Evolutionary conservation across 2,888 invertebrate genomes (phyloP).

Genomic region (Mellilla xanthometata): DNA sequence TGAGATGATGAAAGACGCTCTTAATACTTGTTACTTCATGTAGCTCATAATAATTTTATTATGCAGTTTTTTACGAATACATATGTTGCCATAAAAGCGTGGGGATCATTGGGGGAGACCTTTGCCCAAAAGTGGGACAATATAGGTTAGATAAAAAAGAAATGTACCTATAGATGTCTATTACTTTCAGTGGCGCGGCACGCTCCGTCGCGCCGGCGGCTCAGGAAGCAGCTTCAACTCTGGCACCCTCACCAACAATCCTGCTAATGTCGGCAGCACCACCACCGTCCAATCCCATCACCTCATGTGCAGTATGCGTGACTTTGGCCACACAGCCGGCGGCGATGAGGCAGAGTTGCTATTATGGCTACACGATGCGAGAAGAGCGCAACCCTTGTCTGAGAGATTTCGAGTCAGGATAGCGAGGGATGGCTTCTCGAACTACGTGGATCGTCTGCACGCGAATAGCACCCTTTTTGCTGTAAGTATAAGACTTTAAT

Average conservation of each 20-base stretch:
- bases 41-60: too few species aligned
- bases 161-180: too few species aligned
- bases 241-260: slow-evolving; percentile 63
- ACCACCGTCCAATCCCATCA: slow-evolving; percentile 77
- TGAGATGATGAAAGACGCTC: too few species aligned
- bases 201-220: slow-evolving; percentile 70
- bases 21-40: too few species aligned
- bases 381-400: slow-evolving; percentile 89
- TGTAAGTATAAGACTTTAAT: slow-evolving; percentile 60
- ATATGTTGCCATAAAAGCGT: too few species aligned
- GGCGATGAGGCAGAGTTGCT: slow-evolving; percentile 95
- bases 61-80: too few species aligned
- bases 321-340: slow-evolving; percentile 93
- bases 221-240: slow-evolving; percentile 75
- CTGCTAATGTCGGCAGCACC: slow-evolving; percentile 36
- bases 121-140: too few species aligned
- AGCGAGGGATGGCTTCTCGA: slow-evolving; percentile 94
- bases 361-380: slow-evolving; percentile 92
- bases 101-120: too few species aligned
- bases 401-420: slow-evolving; percentile 95
- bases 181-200: slow-evolving; percentile 67
- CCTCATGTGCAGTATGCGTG: slow-evolving; percentile 89
- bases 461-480: slow-evolving; percentile 95
- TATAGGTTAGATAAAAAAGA: too few species aligned
- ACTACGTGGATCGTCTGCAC: slow-evolving; percentile 93